Evolutionary conservation across 2,113 vertebrate species (phyloP).

Genomic region (Fregetta grallaria): DNA sequence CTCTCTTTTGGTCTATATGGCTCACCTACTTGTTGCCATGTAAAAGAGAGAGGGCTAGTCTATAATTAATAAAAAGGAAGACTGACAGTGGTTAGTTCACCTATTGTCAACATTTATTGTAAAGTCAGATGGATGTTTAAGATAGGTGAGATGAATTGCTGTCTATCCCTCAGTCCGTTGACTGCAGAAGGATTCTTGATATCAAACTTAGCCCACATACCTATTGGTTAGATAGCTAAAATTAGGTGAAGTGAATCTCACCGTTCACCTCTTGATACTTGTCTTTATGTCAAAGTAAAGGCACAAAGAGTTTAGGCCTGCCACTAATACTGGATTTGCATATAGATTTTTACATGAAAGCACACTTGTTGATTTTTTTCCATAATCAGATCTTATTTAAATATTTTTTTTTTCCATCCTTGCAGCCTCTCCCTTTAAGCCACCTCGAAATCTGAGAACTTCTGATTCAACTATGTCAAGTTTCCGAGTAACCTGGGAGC

Average conservation of each 20-base stretch:
- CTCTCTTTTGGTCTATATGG: neutral
- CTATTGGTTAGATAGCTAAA: neutral
- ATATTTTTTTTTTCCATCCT: conserved; percentile 23
- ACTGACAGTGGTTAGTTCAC: neutral
- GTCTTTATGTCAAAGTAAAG: neutral
- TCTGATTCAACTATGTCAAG: conserved; percentile 92
- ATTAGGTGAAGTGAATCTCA: neutral
- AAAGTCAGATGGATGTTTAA: neutral
- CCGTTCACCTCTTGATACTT: neutral
- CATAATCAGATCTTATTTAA: neutral
- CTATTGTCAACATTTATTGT: neutral
- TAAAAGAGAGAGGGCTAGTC: neutral
- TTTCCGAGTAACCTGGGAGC: conserved; percentile 94
- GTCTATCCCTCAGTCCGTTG: neutral
- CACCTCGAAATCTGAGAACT: conserved; percentile 92
- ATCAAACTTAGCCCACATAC: neutral
- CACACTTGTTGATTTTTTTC: neutral
- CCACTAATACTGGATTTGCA: neutral
- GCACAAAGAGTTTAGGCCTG: neutral
- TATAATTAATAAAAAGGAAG: neutral
- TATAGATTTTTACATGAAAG: neutral
- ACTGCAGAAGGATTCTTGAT: neutral
- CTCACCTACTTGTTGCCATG: neutral
- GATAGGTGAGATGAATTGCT: neutral
- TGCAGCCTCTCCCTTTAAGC: conserved; percentile 89